Base-by-base conservation (phyloP, 2,113 vertebrate species). In the Notarius lentiginosus region DNA sequence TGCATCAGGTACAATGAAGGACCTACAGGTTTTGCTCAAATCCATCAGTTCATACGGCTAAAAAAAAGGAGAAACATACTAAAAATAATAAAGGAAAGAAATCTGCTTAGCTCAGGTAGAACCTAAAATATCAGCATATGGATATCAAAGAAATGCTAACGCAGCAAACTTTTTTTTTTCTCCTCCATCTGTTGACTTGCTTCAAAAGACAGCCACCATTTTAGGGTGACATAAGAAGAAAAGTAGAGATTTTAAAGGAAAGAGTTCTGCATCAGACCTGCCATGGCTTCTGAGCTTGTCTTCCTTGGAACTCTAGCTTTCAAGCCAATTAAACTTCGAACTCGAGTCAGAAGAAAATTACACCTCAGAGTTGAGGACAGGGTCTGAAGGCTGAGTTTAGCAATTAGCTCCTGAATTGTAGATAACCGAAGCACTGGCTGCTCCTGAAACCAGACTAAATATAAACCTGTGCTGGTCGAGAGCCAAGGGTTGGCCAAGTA, bases 331-430 rank as follows among this genome's bases (percentile, higher is more conserved):
- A 55, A 55, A 79, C 24, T 55, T 79, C 30, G 11, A 27, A 66
- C 63, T 12, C 1, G 17, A 73, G 70, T 73, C 34, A 41, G 17
- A 34, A 72, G 2, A 14, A 70, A 70, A 70, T 79, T 17, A 70
- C 61, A 70, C 27, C 77, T 41, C 63, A 18, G 30, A 20, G 49
- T 60, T 63, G 49, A 63, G n/a, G 55, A 12, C 47, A 51, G 51
- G 60, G 55, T 11, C 79, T 83, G 12, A 68, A 18, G 66, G 22
- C 47, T 68, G 47, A 60, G 60, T 24, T 79, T 81, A 84, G 63
- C 60, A 83, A 79, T 82, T 66, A 82, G 80, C 11, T 12, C 72
- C 70, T 85, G 77, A 79, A 80, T 76, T n/a, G 55, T 11, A 60
- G 15, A 41, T 49, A 83, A 83, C n/a, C 47, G 81, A 73, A 80